Base-by-base conservation (phyloP, 2,113 vertebrate genomes). In the Corythornis madagascariensis region DNA sequence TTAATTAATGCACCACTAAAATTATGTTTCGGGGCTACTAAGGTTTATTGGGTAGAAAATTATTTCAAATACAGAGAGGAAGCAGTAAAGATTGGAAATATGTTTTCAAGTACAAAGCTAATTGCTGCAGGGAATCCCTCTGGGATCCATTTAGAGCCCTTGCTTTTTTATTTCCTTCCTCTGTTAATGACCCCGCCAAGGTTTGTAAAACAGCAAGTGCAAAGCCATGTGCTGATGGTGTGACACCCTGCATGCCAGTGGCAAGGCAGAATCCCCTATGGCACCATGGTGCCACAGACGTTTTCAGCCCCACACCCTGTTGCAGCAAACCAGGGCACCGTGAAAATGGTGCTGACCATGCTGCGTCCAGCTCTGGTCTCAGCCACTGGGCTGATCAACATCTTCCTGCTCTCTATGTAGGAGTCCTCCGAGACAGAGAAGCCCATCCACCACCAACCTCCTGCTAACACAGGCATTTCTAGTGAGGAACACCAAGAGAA, bases 1-100 rank as follows among this genome's bases (percentile, higher is more conserved):
- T 95, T 96, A 97, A 96, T 96, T 96, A 97, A 96, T 78, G 86
- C 76, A 73, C 24, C 4, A 1, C 90, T 94, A 79, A 93, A 96
- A 83, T 90, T 94, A 96, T 88, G 84, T 95, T 97, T 94, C 73
- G 94, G 92, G 80, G 95, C 94, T 78, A 92, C 92, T 72, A 94
- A 81, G 72, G 83, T 96, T 98, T 95, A 92, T 86, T 96, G 91
- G 95, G 93, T 96, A 96, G 86, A 95, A 97, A 97, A 94, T 83
- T 93, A 96, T 92, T 97, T 96, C 93, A 96, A 96, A 90, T 65
- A 86, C 92, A 72, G 89, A 88, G 94, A 93, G 86, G 80, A 95
- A 86, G 91, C 74, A 83, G 93, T 97, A 97, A 97, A 97, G 92
- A 86, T 5, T 67, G 86, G 76, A 95, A 92, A 93, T 89, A 92